These are phyloP conservation scores for Borostomias antarcticus DNA, from an alignment of 2,797 vertebrate species.

Conservation along the genomic window DNA sequence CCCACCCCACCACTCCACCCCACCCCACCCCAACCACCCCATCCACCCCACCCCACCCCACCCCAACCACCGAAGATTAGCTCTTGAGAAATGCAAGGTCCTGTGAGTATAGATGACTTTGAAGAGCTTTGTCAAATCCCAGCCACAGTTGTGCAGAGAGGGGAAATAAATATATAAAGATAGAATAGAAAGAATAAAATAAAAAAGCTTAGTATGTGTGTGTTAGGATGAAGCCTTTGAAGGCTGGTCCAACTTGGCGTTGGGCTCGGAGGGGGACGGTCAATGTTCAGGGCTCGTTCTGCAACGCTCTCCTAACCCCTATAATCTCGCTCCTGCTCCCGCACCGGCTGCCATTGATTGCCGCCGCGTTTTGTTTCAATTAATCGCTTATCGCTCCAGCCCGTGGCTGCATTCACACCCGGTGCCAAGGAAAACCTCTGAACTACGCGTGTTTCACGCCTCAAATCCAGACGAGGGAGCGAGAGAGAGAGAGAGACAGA, in stretches of 20 bases:
- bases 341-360: conserved; percentile 38
- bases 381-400: conserved; percentile 64
- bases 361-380: conserved; percentile 61
- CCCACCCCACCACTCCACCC: too few relatives aligned
- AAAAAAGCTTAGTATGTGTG: conserved; percentile 34
- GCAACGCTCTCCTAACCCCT: conserved; percentile 48
- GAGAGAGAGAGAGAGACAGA: conserved; percentile 27
- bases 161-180: conserved; percentile 17
- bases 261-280: conserved; percentile 44
- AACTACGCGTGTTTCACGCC: conserved; percentile 43
- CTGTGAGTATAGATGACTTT: conserved; percentile 29
- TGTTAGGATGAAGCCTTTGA: conserved; percentile 54
- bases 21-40: too few relatives aligned
- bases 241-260: conserved; percentile 53
- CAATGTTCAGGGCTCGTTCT: conserved; percentile 48
- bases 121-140: conserved; percentile 28
- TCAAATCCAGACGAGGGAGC: conserved; percentile 42
- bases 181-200: conserved; percentile 7
- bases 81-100: conserved; percentile 24
- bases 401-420: conserved; percentile 46
- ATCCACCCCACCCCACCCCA: too few relatives aligned
- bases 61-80: too few relatives aligned
- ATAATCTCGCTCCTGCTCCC: conserved; percentile 54
- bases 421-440: conserved; percentile 36
- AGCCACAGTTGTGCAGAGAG: conserved; percentile 4